Evolutionary conservation across 1,140 invertebrate genomes (phyloP).

Genomic region (Babylonia areolata): DNA sequence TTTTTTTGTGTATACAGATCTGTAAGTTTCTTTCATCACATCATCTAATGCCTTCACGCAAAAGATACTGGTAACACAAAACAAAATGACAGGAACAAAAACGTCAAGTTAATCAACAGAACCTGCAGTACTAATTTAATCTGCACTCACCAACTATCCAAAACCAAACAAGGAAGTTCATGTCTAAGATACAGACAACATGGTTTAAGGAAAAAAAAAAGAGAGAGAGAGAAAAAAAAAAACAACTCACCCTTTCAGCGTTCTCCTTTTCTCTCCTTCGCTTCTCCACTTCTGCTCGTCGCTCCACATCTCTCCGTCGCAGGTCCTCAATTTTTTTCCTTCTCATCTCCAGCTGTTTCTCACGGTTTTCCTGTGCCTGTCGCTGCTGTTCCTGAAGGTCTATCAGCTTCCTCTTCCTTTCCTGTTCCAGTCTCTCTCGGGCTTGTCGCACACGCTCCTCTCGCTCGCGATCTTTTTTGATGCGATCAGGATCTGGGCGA

Average conservation of each 20-base stretch:
- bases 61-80: too few species aligned
- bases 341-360: conserved; percentile 66
- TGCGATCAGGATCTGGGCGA: conserved; percentile 55
- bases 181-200: too few species aligned
- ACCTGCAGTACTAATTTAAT: too few species aligned
- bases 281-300: conserved; percentile 67
- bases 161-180: too few species aligned
- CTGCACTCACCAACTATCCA: too few species aligned
- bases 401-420: conserved; percentile 66
- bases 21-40: too few species aligned
- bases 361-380: conserved; percentile 68
- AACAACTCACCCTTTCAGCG: conserved; percentile 58
- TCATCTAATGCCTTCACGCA: too few species aligned
- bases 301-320: conserved; percentile 63
- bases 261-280: conserved; percentile 63
- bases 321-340: conserved; percentile 72
- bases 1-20: too few species aligned
- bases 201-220: too few species aligned
- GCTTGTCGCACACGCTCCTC: conserved; percentile 66
- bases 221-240: too few species aligned
- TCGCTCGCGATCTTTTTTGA: conserved; percentile 66
- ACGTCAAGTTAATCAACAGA: too few species aligned
- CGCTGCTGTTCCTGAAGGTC: conserved; percentile 69
- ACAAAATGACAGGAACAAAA: too few species aligned
- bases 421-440: conserved; percentile 63